These are phyloP conservation scores for Zoanthus sansibaricus DNA, from an alignment of 92 coral and sea anemone genomes.

Conservation along the genomic window DNA sequence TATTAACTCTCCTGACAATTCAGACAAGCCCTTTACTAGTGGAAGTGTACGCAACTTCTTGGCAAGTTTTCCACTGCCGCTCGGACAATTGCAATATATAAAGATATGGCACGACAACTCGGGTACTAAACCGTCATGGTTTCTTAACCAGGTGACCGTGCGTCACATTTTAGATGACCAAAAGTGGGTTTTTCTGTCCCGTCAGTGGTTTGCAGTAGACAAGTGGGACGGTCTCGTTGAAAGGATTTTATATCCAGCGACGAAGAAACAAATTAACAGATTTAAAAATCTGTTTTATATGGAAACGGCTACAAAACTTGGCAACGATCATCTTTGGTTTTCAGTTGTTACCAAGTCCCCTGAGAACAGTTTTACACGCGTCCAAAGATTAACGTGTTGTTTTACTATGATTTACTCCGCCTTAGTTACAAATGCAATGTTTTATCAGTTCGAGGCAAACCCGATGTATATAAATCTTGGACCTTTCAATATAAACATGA, in stretches of 20 bases:
- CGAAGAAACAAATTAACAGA: constrained; percentile 57
- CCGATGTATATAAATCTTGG: constrained; percentile 32
- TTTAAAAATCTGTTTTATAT: constrained; percentile 76
- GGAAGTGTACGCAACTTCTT: constrained; percentile 74
- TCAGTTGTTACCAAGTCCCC: constrained; percentile 77
- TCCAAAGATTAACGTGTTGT: constrained; percentile 68
- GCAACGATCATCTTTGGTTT: constrained; percentile 78
- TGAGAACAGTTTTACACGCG: constrained; percentile 71
- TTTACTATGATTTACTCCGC: constrained; percentile 51
- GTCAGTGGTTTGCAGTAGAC: constrained; percentile 86
- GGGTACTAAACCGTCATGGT: constrained; percentile 80
- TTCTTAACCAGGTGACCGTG: constrained; percentile 66
- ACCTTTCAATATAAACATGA: constrained; percentile 48
- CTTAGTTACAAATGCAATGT: constrained; percentile 63
- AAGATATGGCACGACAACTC: constrained; percentile 88
- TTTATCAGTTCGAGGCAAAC: constrained; percentile 35
- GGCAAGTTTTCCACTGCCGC: constrained; percentile 54
- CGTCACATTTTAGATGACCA: constrained; percentile 65
- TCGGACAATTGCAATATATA: constrained; percentile 76
- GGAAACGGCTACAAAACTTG: constrained; percentile 63
- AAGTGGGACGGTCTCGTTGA: constrained; percentile 77
- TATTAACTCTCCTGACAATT: constrained; percentile 51
- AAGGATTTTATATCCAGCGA: constrained; percentile 64
- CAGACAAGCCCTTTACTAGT: constrained; percentile 64
- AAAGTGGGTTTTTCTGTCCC: constrained; percentile 71